Evolutionary conservation across 2,888 invertebrate species (phyloP).

Genomic region (Dyspetes luteomarginatus): DNA sequence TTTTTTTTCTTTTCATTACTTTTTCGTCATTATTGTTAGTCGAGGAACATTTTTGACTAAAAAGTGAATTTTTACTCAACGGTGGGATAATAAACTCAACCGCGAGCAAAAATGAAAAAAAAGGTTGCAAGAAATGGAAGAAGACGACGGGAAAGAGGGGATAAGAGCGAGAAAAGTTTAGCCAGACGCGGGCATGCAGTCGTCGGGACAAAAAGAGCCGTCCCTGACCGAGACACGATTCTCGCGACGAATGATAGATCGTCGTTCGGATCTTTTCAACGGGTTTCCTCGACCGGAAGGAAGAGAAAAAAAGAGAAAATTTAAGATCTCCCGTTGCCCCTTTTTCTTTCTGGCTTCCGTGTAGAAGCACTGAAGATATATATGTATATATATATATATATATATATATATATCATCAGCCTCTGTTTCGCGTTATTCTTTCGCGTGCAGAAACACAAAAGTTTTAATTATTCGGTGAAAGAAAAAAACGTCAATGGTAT

Average conservation of each 20-base stretch:
- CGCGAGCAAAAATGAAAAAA: constrained; percentile 19
- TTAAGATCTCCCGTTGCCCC: constrained; percentile 75
- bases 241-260: constrained; percentile 77
- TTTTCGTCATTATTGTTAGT: too few relatives aligned
- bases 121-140: constrained; percentile 41
- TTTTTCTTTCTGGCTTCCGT: constrained; percentile 33
- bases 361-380: constrained; percentile 28
- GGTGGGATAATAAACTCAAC: constrained; percentile 4
- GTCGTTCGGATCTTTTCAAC: constrained; percentile 81
- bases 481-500: neutral
- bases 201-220: constrained; percentile 67
- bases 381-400: constrained; percentile 9
- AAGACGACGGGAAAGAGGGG: constrained; percentile 31
- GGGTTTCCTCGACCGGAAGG: constrained; percentile 79
- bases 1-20: too few relatives aligned
- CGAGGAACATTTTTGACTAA: neutral
- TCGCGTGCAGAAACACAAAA: constrained; percentile 27
- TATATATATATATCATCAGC: constrained; percentile 18
- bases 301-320: constrained; percentile 70
- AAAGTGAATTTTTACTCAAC: neutral
- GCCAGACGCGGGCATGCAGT: constrained; percentile 58
- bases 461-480: constrained; percentile 42
- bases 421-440: constrained; percentile 25
- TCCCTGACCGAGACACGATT: constrained; percentile 78
- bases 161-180: constrained; percentile 64